phyloP scores from a whole-genome alignment of 2,888 invertebrate species.

The Cryptops parisi region DNA sequence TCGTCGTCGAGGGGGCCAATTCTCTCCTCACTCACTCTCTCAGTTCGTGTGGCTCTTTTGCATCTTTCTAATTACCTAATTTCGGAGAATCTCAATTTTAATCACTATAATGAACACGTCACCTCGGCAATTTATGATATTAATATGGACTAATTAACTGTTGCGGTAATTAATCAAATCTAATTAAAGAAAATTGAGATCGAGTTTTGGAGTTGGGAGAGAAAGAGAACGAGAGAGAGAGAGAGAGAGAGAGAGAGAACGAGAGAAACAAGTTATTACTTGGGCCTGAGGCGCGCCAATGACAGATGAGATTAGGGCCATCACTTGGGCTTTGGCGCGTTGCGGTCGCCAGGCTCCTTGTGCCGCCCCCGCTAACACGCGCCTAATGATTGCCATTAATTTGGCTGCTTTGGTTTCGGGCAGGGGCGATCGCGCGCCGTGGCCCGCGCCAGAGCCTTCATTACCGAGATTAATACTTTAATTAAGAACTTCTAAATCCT shows the following conservation, averaged over 20 bases:
- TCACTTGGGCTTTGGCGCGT: conserved; percentile 4
- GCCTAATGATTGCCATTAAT: conserved; percentile 14
- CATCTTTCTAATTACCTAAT: conserved; percentile 14
- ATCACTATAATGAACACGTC: conserved; percentile 16
- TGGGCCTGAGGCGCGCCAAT: background rate
- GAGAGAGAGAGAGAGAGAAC: conserved; percentile 1
- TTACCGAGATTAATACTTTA: conserved; percentile 16
- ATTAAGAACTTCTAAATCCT: conserved; percentile 14
- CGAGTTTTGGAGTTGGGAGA: background rate
- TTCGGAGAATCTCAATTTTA: conserved; percentile 16
- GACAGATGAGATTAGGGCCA: conserved; percentile 10
- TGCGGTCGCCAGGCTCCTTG: background rate
- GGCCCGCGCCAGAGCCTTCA: conserved; percentile 6
- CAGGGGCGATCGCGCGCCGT: background rate
- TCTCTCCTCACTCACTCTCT: background rate
- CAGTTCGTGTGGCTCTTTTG: too few species aligned
- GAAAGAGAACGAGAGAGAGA: too few species aligned
- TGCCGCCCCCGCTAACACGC: background rate
- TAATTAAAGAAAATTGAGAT: conserved; percentile 16
- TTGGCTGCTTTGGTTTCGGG: conserved; percentile 6
- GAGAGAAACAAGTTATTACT: conserved; percentile 9
- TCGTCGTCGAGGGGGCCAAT: background rate
- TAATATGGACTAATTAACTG: conserved; percentile 17
- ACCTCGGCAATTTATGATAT: conserved; percentile 12
- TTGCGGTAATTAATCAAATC: conserved; percentile 17